Conservation (phyloP, 2,888 invertebrate species). For the Lamproptera curius region DNA sequence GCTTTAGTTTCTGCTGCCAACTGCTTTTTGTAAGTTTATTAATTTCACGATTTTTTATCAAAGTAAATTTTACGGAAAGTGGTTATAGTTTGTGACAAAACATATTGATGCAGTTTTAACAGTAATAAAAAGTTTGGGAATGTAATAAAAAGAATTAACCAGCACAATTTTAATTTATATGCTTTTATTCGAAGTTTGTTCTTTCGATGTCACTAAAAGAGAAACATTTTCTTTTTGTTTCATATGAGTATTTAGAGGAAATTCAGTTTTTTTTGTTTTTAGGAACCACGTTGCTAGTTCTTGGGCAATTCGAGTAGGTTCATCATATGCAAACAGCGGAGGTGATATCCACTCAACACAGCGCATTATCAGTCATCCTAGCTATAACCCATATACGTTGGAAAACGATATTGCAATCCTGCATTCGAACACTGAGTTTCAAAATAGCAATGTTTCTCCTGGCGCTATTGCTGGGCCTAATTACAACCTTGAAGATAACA, state of each 20-base stretch:
- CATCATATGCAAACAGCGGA: constrained; percentile 37
- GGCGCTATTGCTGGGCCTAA: constrained; percentile 40
- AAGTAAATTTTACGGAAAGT: no score
- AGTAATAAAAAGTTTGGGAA: no score
- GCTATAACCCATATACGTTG: constrained; percentile 24
- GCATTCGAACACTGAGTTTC: constrained; percentile 28
- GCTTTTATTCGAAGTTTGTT: no score
- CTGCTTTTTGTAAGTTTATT: neutral
- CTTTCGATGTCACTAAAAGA: no score
- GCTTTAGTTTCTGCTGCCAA: neutral
- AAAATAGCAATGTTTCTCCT: constrained; percentile 29
- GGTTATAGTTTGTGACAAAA: no score
- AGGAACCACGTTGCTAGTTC: neutral
- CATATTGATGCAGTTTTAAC: no score
- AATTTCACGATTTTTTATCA: neutral
- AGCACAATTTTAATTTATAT: no score
- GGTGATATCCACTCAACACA: constrained; percentile 31
- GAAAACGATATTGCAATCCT: constrained; percentile 45
- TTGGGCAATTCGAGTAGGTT: constrained; percentile 39
- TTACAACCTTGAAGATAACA: constrained; percentile 41
- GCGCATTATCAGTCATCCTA: constrained; percentile 31
- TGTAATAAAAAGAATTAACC: no score
- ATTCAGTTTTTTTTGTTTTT: no score
- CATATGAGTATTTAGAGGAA: no score
- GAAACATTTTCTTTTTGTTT: no score